Evolutionary conservation across 1,140 invertebrate species (phyloP).

Genomic region (Solenopsis fugax): DNA sequence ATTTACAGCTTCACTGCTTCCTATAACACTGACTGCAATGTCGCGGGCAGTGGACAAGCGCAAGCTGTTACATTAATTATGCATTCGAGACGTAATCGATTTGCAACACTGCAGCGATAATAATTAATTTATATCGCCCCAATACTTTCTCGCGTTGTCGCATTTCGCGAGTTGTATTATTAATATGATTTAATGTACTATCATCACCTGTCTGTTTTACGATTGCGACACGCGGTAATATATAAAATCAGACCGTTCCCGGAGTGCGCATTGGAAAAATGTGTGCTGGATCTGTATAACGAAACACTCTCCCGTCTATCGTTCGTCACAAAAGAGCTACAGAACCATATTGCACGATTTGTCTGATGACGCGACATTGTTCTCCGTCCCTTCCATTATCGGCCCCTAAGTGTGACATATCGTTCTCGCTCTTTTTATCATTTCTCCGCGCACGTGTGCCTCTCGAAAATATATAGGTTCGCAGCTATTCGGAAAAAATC

Average conservation of each 20-base stretch:
- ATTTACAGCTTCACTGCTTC: constrained; percentile 6
- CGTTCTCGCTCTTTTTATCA: constrained; percentile 26
- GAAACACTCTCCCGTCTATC: constrained; percentile 23
- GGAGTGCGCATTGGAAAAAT: neutral
- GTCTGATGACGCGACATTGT: constrained; percentile 73
- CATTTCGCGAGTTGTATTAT: constrained; percentile 30
- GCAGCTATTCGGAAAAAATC: neutral
- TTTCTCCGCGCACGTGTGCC: neutral
- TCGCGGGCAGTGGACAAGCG: neutral
- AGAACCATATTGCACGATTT: constrained; percentile 69
- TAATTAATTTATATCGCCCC: constrained; percentile 55
- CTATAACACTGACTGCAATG: neutral
- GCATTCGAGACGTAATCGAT: constrained; percentile 56
- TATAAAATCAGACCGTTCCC: constrained; percentile 39
- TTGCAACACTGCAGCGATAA: constrained; percentile 48
- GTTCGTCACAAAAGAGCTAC: constrained; percentile 38
- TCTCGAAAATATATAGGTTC: constrained; percentile 1
- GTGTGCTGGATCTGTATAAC: neutral
- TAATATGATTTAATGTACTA: constrained; percentile 51
- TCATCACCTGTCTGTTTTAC: constrained; percentile 32
- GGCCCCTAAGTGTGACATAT: constrained; percentile 62
- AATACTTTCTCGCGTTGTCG: constrained; percentile 47
- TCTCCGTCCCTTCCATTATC: constrained; percentile 73
- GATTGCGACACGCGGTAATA: constrained; percentile 21
- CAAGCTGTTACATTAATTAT: constrained; percentile 59